A percentile compares a stretch with the other conserved stretches of the same genome.
Evolutionary conservation across 2,797 vertebrate genomes (phyloP).

Genomic region (Rousettus madagascariensis): DNA sequence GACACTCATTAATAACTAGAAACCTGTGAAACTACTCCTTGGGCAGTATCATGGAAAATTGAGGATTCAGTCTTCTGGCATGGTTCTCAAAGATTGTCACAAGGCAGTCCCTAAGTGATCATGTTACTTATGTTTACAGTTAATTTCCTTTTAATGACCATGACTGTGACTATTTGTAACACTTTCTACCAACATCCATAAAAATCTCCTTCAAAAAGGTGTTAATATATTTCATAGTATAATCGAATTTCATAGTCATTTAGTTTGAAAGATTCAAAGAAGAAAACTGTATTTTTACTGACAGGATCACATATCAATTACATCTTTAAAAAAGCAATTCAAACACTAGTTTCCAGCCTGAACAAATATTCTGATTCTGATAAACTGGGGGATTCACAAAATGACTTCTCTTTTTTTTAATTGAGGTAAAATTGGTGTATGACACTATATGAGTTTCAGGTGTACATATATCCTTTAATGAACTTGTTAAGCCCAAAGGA

Average conservation of each 20-base stretch:
- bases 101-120: not conserved
- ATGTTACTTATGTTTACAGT: not conserved
- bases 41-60: not conserved
- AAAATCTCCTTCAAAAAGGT: not conserved
- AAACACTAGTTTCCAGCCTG: not conserved
- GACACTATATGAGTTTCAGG: not conserved
- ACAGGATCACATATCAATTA: not conserved
- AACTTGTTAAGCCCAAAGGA: constrained; percentile 83
- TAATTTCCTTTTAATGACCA: constrained; percentile 7
- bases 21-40: not conserved
- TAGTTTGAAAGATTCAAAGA: not conserved
- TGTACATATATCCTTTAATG: constrained; percentile 76
- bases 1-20: not conserved
- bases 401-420: constrained; percentile 21
- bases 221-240: constrained; percentile 23
- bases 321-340: not conserved
- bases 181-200: not conserved
- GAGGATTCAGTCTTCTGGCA: not conserved
- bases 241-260: constrained; percentile 8
- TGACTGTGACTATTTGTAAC: not conserved
- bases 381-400: not conserved
- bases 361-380: constrained; percentile 20
- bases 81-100: not conserved
- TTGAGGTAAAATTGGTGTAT: not conserved
- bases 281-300: not conserved